Evolutionary conservation across 2,888 invertebrate species (phyloP).

Genomic region (Clepsis dumicolana): DNA sequence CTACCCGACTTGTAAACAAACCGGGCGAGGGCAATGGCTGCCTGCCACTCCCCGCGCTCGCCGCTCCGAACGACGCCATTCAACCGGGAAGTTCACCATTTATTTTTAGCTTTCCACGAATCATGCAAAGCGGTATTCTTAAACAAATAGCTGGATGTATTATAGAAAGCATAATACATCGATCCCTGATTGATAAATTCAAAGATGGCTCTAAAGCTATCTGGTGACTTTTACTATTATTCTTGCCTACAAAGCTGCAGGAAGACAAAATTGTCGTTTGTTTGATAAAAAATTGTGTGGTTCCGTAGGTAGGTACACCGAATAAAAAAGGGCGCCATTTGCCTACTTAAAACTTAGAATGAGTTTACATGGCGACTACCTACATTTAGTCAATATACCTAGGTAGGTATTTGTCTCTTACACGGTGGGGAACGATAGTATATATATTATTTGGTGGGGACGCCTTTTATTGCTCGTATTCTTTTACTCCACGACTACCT

Average conservation of each 20-base stretch:
- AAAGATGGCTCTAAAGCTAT: not conserved
- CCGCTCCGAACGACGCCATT: constrained; percentile 77
- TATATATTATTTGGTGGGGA: too few species aligned
- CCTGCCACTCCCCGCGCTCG: constrained; percentile 77
- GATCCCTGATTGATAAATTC: not conserved
- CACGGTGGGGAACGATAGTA: too few species aligned
- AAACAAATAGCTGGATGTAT: constrained; percentile 14
- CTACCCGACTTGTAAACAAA: constrained; percentile 81
- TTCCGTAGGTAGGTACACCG: not conserved
- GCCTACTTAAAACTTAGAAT: too few species aligned
- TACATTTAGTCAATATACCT: too few species aligned
- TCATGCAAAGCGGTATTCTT: constrained; percentile 61
- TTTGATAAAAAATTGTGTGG: not conserved
- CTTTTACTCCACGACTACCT: too few species aligned
- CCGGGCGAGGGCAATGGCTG: constrained; percentile 85
- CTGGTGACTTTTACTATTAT: not conserved
- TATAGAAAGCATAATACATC: not conserved
- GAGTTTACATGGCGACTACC: too few species aligned
- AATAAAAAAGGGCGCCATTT: not conserved
- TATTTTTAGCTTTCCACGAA: constrained; percentile 82
- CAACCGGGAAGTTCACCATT: constrained; percentile 85
- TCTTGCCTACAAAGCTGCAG: not conserved
- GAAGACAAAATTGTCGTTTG: not conserved
- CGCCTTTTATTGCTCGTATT: too few species aligned
- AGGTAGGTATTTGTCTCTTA: not conserved